Evolutionary conservation across 92 coral and sea anemone genomes (phyloP), one percentile per base, ranked within the genome.

Genomic region (Siderastrea siderea): DNA sequence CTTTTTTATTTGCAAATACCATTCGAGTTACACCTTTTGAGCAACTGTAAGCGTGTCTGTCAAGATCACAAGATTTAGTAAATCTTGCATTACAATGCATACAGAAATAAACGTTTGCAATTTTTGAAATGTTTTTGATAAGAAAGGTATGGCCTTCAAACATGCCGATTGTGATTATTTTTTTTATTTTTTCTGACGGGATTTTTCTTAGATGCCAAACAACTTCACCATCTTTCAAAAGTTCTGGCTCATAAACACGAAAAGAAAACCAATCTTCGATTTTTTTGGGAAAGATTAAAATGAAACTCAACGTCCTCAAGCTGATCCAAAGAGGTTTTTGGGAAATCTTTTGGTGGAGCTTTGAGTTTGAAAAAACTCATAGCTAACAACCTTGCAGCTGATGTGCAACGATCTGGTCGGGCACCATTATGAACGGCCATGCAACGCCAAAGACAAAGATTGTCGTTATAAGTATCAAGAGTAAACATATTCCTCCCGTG

Each of bases 401-500:
- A 26, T 26, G 38, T 26, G 38, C 38, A 26, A 26, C 71, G 43
- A 8, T 66, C 71, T 3, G 17, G 13, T 17, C 71, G 10, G 1
- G 55, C 17, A 3, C 76, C 58, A 14, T 16, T 7, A 47, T 47
- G 17, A 8, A 47, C 76, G 2, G 26, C 76, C 3, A 71, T 50
- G 38, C 17, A 71, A 38, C 58, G 55, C 76, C 76, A 71, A 1
- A 71, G 38, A 71, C 76, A 71, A 4, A 71, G 50, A 55, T 71
- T 71, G 76, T 71, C 76, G 48, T 47, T 2, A 47, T 45, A 71
- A 7, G 76, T 46, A 47, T 47, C 76, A 54, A 71, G 8, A 5
- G 76, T 9, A 4, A 9, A 16, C 55, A 71, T 71, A 5, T 12
- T 7, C 2, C 55, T 15, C 58, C 19, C 53, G 9, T 66, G 71